Evolutionary conservation across 1,140 invertebrate genomes (phyloP), one percentile per base, ranked within the genome.

Genomic region (Drepana arcuata): DNA sequence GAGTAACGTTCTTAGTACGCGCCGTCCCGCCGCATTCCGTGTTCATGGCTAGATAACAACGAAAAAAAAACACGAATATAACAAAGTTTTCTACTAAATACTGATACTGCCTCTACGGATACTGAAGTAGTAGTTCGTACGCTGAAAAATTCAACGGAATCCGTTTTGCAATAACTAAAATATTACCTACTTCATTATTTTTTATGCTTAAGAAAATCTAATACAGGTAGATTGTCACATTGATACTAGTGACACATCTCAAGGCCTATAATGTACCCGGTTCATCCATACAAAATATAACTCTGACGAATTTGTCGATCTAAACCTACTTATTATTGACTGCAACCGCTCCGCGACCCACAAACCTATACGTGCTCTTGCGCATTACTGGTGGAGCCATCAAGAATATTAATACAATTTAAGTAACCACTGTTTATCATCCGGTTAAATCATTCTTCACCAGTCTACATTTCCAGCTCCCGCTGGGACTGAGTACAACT

Each of bases 311-410:
- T 64, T 65, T 39, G 55, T 62, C 41, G 36, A 48, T 26, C 37
- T 38, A 41, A 27, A 35, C 37, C 46, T 51, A 60, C 34, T 55
- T 66, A 65, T 58, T 51, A 54, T 52, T 31, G 53, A 34, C 26
- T 52, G 45, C 53, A 44, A 69, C 65, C 54, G 65, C 59, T 66
- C 40, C 36, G 55, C 55, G 66, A 70, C 66, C 66, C 48, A 73
- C 59, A 62, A 64, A 64, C 43, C 51, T 42, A 54, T 39, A 47
- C 42, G 49, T 33, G 37, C 43, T 30, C 41, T 40, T 14, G 21
- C n/a, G n/a, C n/a, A n/a, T n/a, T n/a, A n/a, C n/a, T n/a, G 27
- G 45, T 41, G 45, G 40, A 44, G 40, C 29, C 37, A 46, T 35
- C 13, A 32, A 48, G 43, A 61, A 57, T 61, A 61, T 48, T 57